Conservation (phyloP, 2,113 vertebrate genomes). For the Pelecanoides urinatrix region DNA sequence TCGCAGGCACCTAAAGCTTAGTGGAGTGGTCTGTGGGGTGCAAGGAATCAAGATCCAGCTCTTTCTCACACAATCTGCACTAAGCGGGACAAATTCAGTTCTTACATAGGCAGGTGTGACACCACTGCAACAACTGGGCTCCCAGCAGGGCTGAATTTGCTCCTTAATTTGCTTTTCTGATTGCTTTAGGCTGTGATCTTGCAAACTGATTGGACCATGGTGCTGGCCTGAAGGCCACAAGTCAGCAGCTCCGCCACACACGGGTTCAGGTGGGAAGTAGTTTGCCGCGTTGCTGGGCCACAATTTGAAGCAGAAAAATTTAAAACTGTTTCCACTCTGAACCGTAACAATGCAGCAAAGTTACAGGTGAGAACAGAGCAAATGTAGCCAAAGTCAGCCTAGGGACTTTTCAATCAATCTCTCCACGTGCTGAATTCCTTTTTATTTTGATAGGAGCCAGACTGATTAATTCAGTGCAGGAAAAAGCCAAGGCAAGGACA, state of each 20-base stretch:
- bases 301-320: background rate
- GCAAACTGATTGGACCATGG: background rate
- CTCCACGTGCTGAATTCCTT: background rate
- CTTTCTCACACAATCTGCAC: background rate
- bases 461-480: background rate
- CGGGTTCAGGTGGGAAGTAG: background rate
- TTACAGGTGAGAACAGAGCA: slow-evolving; percentile 6
- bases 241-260: rapidly evolving
- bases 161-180: background rate
- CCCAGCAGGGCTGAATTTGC: background rate
- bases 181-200: background rate
- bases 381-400: background rate
- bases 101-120: background rate
- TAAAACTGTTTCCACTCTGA: slow-evolving; percentile 19
- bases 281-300: background rate
- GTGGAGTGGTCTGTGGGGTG: background rate
- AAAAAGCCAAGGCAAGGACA: slow-evolving; percentile 27
- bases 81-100: background rate
- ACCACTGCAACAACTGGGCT: background rate
- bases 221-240: background rate
- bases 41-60: background rate
- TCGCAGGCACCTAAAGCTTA: background rate
- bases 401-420: background rate
- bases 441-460: background rate
- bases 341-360: background rate